Base-by-base conservation (phyloP, 2,113 vertebrate genomes). In the Sinocyclocheilus grahami region DNA sequence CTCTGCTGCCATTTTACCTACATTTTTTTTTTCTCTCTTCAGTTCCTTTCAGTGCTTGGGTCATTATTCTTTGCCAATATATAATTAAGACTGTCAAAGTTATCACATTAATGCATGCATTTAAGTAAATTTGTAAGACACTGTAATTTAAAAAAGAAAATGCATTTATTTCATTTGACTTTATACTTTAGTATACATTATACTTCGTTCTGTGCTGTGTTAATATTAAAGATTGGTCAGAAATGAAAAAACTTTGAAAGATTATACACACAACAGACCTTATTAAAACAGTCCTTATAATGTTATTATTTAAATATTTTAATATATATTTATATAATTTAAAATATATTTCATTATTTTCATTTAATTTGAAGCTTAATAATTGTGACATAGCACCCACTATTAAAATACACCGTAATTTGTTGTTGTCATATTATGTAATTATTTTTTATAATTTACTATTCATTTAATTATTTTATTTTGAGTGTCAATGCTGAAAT, bases 251-350 rank as follows among this genome's bases (percentile, higher is more conserved):
- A 39, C 39, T 39, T 39, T 58, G 16, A 58, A 60, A 46, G 2
- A 46, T 12, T 12, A 12, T 12, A 12, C 51, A 53, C 51, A 16
- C 51, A 48, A 48, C 46, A 48, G 10, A 11, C 2, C 6, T 48
- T 48, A 48, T 48, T 42, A 42, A 42, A 8, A 42, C 39, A 42
- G 39, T 42, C 39, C 1, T 42, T 42, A 33, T 33, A 33, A 33
- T 11, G 96, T 5, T 37, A 4, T 37, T 37, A 5, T 37, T 37
- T 5, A 39, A 7, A 7, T 39, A 39, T 39, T 39, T 39, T 39
- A 9, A 42, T 42, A 42, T 42, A 9, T 42, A 42, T 42, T 8
- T 51, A 51, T 51, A 51, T 51, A 51, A 51, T 3, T 51, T 4
- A 14, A 53, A 53, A 53, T 48, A 51, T 51, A 14, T 14, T 11